Evolutionary conservation across 1,140 invertebrate species (phyloP), one percentile per base, ranked within the genome.

Genomic region (Anoplophora glabripennis): DNA sequence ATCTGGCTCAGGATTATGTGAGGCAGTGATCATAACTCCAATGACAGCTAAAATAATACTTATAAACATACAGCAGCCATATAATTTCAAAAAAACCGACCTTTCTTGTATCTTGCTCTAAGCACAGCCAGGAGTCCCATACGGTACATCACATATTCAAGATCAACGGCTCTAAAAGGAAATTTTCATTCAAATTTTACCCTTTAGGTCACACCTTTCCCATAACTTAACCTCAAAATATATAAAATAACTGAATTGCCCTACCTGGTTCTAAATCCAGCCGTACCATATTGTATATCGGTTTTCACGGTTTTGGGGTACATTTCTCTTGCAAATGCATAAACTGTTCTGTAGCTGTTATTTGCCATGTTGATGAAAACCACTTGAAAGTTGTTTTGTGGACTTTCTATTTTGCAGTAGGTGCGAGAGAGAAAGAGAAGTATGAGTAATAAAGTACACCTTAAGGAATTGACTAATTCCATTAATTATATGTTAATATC

Each of bases 11-110:
- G 94, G 89, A 79, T 99, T 99, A 72, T 99, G 98, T 3, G 96
- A 99, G 0, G 98, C 98, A 14, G 98, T 99, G 66, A 99, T 96
- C 96, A 99, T 98, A 1, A 98, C 83, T 36, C 97, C 97, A 72
- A 96, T 88, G 14, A 84, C 81, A 62, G 59, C 69, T 73, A 49
- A 48, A 67, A 68, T 14, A 46, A 14, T 14, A 46, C 11, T 17
- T 46, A 17, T 46, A 41, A 18, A 8, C 44, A 11, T 46, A 46
- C 18, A 15, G 11, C 14, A 46, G 5, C 4, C 18, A 46, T 1
- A 8, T 7, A 12, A 18, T 4, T 5, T 15, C 7, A 14, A 15
- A 17, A n/a, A 46, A 46, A 18, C 21, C 44, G 15, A 88, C 92
- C 92, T 80, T 85, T 86, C 69, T 88, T 89, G 54, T 77, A 76